Conservation (phyloP, 2,888 invertebrate genomes). For the Drosophila mimica region DNA sequence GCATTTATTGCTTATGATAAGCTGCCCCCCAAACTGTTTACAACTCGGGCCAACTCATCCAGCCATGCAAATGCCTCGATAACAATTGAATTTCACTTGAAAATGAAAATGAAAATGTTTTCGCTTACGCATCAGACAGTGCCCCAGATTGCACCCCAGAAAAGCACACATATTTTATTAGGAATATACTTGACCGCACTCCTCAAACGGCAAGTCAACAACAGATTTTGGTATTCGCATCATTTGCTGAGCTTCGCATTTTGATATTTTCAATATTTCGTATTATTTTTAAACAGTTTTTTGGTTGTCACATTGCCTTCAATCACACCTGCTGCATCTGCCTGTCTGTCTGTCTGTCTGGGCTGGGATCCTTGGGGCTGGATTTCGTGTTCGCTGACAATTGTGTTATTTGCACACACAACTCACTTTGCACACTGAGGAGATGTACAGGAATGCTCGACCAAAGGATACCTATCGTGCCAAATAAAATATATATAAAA, state of each 20-base stretch:
- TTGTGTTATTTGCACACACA: conserved; percentile 49
- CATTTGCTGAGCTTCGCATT: conserved; percentile 63
- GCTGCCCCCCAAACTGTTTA: conserved; percentile 36
- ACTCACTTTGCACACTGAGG: background rate
- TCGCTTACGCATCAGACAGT: conserved; percentile 59
- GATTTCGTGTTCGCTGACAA: conserved; percentile 43
- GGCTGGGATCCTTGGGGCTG: conserved; percentile 2
- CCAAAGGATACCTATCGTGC: background rate
- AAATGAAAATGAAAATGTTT: conserved; percentile 37
- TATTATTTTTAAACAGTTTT: conserved; percentile 28
- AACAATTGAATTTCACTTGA: conserved; percentile 58
- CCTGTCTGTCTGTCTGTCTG: conserved; percentile 1
- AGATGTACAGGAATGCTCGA: background rate
- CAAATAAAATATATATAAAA: background rate
- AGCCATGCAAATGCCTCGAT: conserved; percentile 48
- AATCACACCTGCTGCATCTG: conserved; percentile 63
- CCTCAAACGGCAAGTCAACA: conserved; percentile 63
- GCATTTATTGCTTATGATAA: conserved; percentile 74
- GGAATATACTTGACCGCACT: conserved; percentile 70
- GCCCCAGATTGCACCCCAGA: conserved; percentile 1
- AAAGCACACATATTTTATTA: conserved; percentile 49
- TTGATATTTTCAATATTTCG: conserved; percentile 42
- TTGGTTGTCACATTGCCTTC: conserved; percentile 43
- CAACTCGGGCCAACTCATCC: background rate
- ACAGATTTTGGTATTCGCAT: conserved; percentile 18